A percentile compares a stretch with the other conserved stretches of the same genome.
These are phyloP conservation scores for Trichonephila clavipes DNA, from an alignment of 1,140 invertebrate species.

Conservation along the genomic window DNA sequence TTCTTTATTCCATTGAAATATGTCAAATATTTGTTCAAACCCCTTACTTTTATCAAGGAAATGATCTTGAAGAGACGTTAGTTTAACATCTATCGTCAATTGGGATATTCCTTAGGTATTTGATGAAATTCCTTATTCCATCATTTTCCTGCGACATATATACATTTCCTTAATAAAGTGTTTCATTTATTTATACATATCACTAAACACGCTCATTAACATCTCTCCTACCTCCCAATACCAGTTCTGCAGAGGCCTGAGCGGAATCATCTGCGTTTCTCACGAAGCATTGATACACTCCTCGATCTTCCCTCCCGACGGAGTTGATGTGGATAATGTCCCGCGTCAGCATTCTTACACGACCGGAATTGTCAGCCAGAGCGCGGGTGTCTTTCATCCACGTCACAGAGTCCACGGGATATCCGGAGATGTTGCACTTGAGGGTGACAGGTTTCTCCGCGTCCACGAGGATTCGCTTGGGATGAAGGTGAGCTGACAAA, in stretches of 20 bases:
- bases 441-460: slow-evolving; percentile 80
- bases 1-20: too few relatives aligned
- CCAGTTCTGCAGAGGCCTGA: slow-evolving; percentile 89
- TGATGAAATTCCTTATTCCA: too few relatives aligned
- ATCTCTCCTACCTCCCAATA: slow-evolving; percentile 87
- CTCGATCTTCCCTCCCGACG: slow-evolving; percentile 88
- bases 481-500: slow-evolving; percentile 74
- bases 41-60: too few relatives aligned
- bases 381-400: slow-evolving; percentile 88
- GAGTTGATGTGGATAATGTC: slow-evolving; percentile 85
- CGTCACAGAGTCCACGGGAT: slow-evolving; percentile 76
- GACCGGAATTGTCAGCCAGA: slow-evolving; percentile 82
- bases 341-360: slow-evolving; percentile 78
- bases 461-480: slow-evolving; percentile 82
- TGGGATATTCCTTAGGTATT: too few relatives aligned
- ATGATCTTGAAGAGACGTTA: too few relatives aligned
- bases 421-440: slow-evolving; percentile 77
- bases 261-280: slow-evolving; percentile 92
- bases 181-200: too few relatives aligned
- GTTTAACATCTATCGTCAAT: too few relatives aligned
- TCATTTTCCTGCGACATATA: too few relatives aligned
- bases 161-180: too few relatives aligned
- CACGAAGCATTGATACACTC: slow-evolving; percentile 95
- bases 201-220: background rate
- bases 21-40: too few relatives aligned